Base-by-base conservation (phyloP, 2,113 vertebrate species). In the Laticauda colubrina region DNA sequence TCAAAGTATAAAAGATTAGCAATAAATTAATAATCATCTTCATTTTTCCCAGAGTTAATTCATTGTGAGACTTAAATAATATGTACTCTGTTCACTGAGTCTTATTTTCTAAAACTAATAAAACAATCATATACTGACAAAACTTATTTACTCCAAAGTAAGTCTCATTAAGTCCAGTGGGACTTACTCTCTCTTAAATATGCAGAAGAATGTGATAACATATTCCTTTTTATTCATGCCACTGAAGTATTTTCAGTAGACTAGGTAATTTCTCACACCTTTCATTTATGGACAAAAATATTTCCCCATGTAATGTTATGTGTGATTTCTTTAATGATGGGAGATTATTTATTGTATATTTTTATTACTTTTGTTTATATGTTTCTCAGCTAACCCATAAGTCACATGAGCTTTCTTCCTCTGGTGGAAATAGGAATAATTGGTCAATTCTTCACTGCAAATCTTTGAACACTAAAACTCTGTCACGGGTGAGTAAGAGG, bases 231-330 rank as follows among this genome's bases (percentile, higher is more conserved):
- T 39, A 85, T 61, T n/a, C 2, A 39, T 89, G 57, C 23, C 1
- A 1, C 0, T 39, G 11, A 0, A 0, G 9, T 15, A 81, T 26
- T 94, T 34, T 93, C 43, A 85, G 7, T 23, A 20, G 94, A 18
- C 1, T 39, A 34, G 48, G 91, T 51, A 88, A 92, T 92, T 39
- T 54, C 21, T 91, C 14, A 45, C 61, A 56, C 10, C 87, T 81
- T 92, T 53, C 26, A 57, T 92, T 45, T 7, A 56, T 91, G 93
- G 91, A 86, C n/a, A 0, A 39, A 86, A 96, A 89, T 75, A 11
- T 0, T 24, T 55, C 87, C 81, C 57, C 14, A 14, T 85, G 85
- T 94, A 48, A 89, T 26, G 43, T 14, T 64, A 26, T 10, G 23
- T 10, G 23, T 88, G 57, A 1, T 64, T 90, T 7, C 87, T 0